Evolutionary conservation across 2,888 invertebrate species (phyloP).

Genomic region (Melipona bicolor): DNA sequence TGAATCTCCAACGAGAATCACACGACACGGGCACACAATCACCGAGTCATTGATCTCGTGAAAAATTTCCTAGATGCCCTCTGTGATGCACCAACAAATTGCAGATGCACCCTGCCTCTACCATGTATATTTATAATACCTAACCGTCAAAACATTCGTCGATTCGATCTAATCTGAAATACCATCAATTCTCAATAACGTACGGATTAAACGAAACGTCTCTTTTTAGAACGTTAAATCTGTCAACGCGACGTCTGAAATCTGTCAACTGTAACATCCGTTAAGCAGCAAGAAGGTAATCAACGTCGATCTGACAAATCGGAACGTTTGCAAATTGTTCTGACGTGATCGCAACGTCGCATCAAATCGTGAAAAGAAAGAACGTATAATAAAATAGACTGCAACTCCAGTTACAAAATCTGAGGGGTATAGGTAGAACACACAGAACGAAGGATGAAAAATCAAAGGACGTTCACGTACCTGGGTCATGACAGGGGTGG

Average conservation of each 20-base stretch:
- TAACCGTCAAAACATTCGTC: neutral
- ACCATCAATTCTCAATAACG: neutral
- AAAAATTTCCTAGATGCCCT: slow-evolving; percentile 21
- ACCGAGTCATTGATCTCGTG: slow-evolving; percentile 39
- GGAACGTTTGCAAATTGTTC: neutral
- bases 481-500: slow-evolving; percentile 76
- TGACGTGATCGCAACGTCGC: neutral
- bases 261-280: neutral
- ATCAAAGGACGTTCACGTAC: slow-evolving; percentile 58
- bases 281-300: neutral
- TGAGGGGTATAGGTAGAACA: neutral
- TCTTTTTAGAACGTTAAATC: neutral
- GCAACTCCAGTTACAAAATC: neutral
- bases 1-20: neutral
- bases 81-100: slow-evolving; percentile 55
- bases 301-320: neutral
- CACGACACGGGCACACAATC: neutral
- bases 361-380: neutral
- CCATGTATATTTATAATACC: neutral
- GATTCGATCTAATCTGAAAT: neutral
- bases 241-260: neutral
- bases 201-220: neutral
- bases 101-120: slow-evolving; percentile 50
- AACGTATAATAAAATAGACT: slow-evolving; percentile 8
- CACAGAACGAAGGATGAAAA: neutral